Evolutionary conservation across 2,797 vertebrate species (phyloP), one percentile per base, ranked within the genome.

Genomic region (Sebastes diaconus): DNA sequence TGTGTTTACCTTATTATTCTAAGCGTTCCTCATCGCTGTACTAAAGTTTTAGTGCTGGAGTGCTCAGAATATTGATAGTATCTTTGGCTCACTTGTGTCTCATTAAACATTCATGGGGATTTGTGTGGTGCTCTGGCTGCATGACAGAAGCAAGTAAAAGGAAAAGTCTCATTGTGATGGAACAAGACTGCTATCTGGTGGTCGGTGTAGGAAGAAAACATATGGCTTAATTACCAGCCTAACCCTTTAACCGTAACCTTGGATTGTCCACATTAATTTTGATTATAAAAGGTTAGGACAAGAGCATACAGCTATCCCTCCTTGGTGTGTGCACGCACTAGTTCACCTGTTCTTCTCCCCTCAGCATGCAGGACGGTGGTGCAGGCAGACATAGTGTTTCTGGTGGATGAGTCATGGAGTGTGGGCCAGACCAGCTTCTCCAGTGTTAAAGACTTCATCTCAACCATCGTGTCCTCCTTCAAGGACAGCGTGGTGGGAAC

Each of bases 381-480:
- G 80, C 93, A 93, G 67, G 97, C 97, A 0, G 95, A 98, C 20
- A 75, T 98, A 0, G 93, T 98, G 34, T 97, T 98, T 90, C 92
- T 98, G 5, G 92, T 97, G 91, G 97, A 97, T 72, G 96, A 95
- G 60, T 97, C 96, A 0, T 94, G 95, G 95, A 91, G 88, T 1
- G 16, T 95, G 0, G 96, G 95, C n/a, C 91, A 87, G 46, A 90
- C 59, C 66, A 95, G 94, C 84, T 97, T 96, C 81, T 72, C 6
- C 81, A 86, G 81, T 36, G 88, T 97, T 59, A 97, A 95, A 85
- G 95, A 95, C 87, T 97, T 98, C 84, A 88, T 98, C 63, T 77
- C 92, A 27, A 87, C 88, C 68, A 9, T 95, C 73, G 74, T 96
- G 6, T 88, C 91, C 65, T 95, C 96, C 65, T 98, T 97, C 75